Percentiles rank a stretch among this genome's conserved stretches.
phyloP scores from a whole-genome alignment of 2,797 vertebrate genomes.

The Sebastiscus tertius region DNA sequence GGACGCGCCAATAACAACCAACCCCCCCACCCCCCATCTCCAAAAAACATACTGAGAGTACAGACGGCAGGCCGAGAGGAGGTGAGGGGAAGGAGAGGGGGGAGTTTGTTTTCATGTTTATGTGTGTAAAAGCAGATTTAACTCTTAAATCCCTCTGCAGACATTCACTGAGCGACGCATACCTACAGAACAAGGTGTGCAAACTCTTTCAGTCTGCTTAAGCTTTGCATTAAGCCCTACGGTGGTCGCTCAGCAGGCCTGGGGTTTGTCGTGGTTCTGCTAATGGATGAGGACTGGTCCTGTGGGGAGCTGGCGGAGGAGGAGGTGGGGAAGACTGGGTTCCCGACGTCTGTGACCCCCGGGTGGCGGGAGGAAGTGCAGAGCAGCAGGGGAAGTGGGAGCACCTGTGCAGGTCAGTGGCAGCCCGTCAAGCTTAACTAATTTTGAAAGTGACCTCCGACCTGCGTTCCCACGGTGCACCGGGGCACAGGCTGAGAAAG shows the following conservation, averaged over 20 bases:
- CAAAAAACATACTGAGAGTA: slow-evolving; percentile 53
- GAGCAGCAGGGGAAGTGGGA: slow-evolving; percentile 79
- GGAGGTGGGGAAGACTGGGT: background rate
- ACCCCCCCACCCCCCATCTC: background rate
- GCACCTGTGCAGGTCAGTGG: slow-evolving; percentile 92
- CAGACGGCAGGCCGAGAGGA: slow-evolving; percentile 41
- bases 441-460: slow-evolving; percentile 91
- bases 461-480: slow-evolving; percentile 86
- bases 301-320: slow-evolving; percentile 38
- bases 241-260: slow-evolving; percentile 65
- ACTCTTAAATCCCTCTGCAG: background rate
- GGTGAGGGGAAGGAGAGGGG: slow-evolving; percentile 23
- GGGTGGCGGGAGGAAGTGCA: slow-evolving; percentile 84
- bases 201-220: slow-evolving; percentile 34
- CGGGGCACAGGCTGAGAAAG: slow-evolving; percentile 69
- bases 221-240: slow-evolving; percentile 42
- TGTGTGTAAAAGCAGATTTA: slow-evolving; percentile 24
- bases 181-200: slow-evolving; percentile 32
- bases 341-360: slow-evolving; percentile 80
- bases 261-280: slow-evolving; percentile 53
- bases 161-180: slow-evolving; percentile 7
- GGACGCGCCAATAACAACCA: slow-evolving; percentile 56
- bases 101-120: slow-evolving; percentile 37
- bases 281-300: slow-evolving; percentile 74
- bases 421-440: slow-evolving; percentile 90